Conservation (phyloP, 2,797 vertebrate genomes). For the Anguilla pacifica region DNA sequence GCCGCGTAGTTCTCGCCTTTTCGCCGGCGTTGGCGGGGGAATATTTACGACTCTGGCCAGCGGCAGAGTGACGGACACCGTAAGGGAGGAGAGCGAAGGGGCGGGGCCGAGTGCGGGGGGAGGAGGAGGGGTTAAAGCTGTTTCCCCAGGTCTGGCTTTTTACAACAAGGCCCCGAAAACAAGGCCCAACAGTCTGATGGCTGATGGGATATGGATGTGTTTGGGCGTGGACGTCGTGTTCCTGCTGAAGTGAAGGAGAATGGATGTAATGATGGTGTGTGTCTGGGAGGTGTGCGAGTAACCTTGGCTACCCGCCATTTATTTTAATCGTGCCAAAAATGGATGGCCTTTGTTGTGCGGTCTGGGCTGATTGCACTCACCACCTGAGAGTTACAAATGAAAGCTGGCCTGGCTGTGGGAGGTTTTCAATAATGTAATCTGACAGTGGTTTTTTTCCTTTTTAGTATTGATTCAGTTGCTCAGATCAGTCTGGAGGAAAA, state of each 20-base stretch:
- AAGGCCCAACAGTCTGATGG: background rate
- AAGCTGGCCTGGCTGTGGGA: background rate
- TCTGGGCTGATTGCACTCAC: constrained; percentile 32
- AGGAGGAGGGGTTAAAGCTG: constrained; percentile 78
- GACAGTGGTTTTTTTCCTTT: constrained; percentile 36
- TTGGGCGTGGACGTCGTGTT: constrained; percentile 15
- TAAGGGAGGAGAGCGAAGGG: constrained; percentile 72
- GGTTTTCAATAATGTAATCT: constrained; percentile 21
- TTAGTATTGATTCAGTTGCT: constrained; percentile 5
- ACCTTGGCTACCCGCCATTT: constrained; percentile 35
- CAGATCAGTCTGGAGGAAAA: constrained; percentile 17
- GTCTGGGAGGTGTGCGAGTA: constrained; percentile 1
- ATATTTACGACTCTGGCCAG: constrained; percentile 75
- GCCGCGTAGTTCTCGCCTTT: constrained; percentile 57
- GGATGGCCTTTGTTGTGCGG: constrained; percentile 28
- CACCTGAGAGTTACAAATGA: constrained; percentile 21
- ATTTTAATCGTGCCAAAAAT: constrained; percentile 29
- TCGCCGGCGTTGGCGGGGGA: constrained; percentile 72
- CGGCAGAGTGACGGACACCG: background rate
- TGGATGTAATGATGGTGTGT: background rate
- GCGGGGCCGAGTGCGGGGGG: constrained; percentile 71
- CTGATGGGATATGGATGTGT: constrained; percentile 36
- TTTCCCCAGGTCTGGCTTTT: constrained; percentile 70
- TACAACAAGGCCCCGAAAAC: constrained; percentile 55
- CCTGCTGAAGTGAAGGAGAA: background rate